A percentile compares a stretch with the other conserved stretches of the same genome.
Evolutionary conservation across 2,113 vertebrate species (phyloP).

Genomic region (Lonchura striata): DNA sequence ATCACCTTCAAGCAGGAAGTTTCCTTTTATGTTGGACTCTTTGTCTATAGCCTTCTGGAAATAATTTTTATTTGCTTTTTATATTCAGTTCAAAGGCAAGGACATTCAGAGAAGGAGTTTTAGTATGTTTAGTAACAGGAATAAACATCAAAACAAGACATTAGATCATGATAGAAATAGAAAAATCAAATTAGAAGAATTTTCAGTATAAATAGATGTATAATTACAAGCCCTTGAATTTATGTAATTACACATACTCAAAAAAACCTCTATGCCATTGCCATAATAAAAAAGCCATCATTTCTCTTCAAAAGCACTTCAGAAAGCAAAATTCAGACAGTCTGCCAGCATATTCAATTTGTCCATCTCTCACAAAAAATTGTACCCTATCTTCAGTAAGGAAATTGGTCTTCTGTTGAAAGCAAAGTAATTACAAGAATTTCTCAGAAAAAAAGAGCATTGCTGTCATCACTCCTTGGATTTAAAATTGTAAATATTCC

Average conservation of each 20-base stretch:
- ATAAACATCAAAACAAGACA: neutral
- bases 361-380: constrained; percentile 53
- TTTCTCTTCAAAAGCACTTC: constrained; percentile 55
- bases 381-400: constrained; percentile 12
- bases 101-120: neutral
- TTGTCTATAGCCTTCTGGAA: neutral
- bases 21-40: neutral
- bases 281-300: constrained; percentile 55
- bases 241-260: constrained; percentile 48
- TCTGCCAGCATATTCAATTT: constrained; percentile 38
- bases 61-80: neutral
- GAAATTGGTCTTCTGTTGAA: neutral
- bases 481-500: neutral
- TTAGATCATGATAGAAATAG: neutral
- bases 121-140: neutral
- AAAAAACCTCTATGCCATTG: constrained; percentile 41
- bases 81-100: neutral
- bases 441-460: neutral
- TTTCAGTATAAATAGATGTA: constrained; percentile 3
- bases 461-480: neutral
- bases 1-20: neutral
- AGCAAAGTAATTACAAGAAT: neutral
- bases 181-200: neutral
- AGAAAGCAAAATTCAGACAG: constrained; percentile 51
- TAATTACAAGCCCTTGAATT: constrained; percentile 10